Evolutionary conservation across 2,888 invertebrate species (phyloP).

Genomic region (Heliconius ethilla): DNA sequence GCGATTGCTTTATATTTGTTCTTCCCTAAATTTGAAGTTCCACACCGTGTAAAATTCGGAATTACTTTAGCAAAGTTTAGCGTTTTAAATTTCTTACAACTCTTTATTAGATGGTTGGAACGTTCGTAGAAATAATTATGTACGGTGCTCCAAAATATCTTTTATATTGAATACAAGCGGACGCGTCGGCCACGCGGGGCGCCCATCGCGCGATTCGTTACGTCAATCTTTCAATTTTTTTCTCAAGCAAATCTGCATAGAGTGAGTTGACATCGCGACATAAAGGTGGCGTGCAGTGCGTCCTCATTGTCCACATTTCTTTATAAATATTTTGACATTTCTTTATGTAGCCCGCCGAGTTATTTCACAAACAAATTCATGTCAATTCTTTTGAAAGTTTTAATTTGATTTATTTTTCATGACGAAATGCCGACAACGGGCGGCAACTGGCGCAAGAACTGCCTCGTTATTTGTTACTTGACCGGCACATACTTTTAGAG

Average conservation of each 20-base stretch:
- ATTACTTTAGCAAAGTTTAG: slow-evolving; percentile 54
- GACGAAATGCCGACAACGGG: slow-evolving; percentile 72
- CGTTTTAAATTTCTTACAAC: slow-evolving; percentile 67
- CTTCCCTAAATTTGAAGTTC: slow-evolving; percentile 50
- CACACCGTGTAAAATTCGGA: slow-evolving; percentile 59
- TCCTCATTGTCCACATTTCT: slow-evolving; percentile 75
- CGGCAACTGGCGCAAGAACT: slow-evolving; percentile 61
- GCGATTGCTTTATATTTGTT: slow-evolving; percentile 30
- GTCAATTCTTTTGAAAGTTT: slow-evolving; percentile 76
- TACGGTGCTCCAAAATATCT: slow-evolving; percentile 74
- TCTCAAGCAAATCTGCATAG: slow-evolving; percentile 75
- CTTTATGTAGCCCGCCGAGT: slow-evolving; percentile 74
- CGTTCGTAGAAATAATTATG: slow-evolving; percentile 78
- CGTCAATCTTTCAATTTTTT: slow-evolving; percentile 77
- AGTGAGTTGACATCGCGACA: slow-evolving; percentile 76
- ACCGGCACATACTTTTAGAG: slow-evolving; percentile 71
- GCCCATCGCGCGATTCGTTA: slow-evolving; percentile 77
- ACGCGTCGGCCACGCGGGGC: slow-evolving; percentile 67
- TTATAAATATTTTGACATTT: slow-evolving; percentile 82
- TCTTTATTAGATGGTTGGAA: slow-evolving; percentile 71
- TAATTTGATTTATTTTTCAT: slow-evolving; percentile 80
- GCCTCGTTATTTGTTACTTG: slow-evolving; percentile 78
- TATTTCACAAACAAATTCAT: slow-evolving; percentile 76
- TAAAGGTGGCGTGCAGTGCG: slow-evolving; percentile 72
- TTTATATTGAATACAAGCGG: slow-evolving; percentile 61